Conservation (phyloP, 64 coral and sea anemone species). For the Stichodactyla helianthus region DNA sequence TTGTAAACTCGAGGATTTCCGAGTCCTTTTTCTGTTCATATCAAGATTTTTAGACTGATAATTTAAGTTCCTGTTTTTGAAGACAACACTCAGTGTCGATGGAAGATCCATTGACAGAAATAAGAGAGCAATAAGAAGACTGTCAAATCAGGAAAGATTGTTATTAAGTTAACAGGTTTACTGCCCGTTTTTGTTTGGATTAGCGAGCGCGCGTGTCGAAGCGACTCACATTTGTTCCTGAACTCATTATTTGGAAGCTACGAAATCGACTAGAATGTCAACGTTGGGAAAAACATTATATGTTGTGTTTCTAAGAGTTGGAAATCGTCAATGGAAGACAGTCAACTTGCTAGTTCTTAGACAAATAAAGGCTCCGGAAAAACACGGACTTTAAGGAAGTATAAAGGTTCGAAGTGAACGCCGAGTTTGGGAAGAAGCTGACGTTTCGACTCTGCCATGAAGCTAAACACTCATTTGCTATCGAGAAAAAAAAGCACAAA, state of each 20-base stretch:
- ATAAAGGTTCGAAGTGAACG: too few relatives aligned
- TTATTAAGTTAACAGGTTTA: neutral
- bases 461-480: too few relatives aligned
- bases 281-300: neutral
- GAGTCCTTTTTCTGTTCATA: too few relatives aligned
- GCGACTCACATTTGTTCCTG: neutral
- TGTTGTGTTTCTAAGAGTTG: neutral
- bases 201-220: neutral
- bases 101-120: neutral
- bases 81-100: too few relatives aligned
- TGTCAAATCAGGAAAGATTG: neutral
- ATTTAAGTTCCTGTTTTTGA: too few relatives aligned
- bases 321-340: neutral
- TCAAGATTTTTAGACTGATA: too few relatives aligned
- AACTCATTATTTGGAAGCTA: neutral
- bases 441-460: too few relatives aligned
- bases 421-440: too few relatives aligned
- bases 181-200: neutral
- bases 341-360: neutral
- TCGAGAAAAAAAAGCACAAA: too few relatives aligned
- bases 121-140: neutral
- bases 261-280: neutral
- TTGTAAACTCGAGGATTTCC: too few relatives aligned
- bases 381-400: neutral
- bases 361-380: neutral